A percentile compares a stretch with the other conserved stretches of the same genome.
Conservation (phyloP, 1,140 invertebrate species). For the Agrypnia vestita region DNA sequence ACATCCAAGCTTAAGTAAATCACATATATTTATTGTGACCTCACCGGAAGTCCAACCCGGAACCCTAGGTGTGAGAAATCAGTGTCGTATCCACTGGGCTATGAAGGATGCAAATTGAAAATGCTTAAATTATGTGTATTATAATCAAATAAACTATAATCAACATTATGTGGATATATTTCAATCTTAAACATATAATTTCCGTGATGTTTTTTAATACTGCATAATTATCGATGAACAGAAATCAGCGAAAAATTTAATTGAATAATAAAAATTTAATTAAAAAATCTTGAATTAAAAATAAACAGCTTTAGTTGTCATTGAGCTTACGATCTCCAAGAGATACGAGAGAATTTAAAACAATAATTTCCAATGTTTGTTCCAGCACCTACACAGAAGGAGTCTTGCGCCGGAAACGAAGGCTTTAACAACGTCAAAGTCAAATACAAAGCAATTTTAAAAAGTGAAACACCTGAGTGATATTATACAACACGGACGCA, state of each 20-base stretch:
- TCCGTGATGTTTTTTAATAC: not conserved
- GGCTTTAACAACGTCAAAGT: constrained; percentile 37
- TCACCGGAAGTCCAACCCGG: no score
- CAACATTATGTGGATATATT: no score
- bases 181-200: not conserved
- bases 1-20: no score
- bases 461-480: constrained; percentile 40
- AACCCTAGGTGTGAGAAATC: no score
- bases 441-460: constrained; percentile 28
- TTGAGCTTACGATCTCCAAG: not conserved
- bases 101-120: no score
- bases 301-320: constrained; percentile 26
- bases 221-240: not conserved
- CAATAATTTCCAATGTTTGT: constrained; percentile 3
- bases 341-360: not conserved
- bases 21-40: no score
- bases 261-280: constrained; percentile 15
- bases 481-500: constrained; percentile 50
- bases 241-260: constrained; percentile 19
- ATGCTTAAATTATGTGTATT: no score
- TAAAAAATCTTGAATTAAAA: constrained; percentile 28
- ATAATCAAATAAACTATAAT: no score
- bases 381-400: not conserved
- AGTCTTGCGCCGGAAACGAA: constrained; percentile 4
- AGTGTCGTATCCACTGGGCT: no score